These are phyloP conservation scores for Hydropotes inermis DNA, from an alignment of 2,113 vertebrate genomes.

Conservation along the genomic window DNA sequence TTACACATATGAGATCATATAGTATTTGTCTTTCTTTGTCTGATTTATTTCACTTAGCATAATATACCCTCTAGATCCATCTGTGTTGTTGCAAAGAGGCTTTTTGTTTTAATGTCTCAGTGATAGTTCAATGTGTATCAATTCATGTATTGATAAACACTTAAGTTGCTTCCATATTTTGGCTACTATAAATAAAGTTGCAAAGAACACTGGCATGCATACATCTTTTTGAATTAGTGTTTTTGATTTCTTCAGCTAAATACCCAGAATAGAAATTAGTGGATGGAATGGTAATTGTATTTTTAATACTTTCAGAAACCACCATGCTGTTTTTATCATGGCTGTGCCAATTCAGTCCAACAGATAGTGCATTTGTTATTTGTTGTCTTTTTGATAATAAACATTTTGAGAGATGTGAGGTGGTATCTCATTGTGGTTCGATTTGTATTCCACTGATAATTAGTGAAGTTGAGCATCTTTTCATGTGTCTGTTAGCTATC, in stretches of 20 bases:
- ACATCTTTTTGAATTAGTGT: neutral
- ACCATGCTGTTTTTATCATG: fast-evolving
- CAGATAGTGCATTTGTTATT: neutral
- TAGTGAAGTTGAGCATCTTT: neutral
- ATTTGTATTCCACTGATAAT: neutral
- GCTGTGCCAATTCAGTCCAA: neutral
- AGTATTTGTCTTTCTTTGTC: neutral
- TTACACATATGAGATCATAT: neutral
- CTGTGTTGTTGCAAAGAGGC: neutral
- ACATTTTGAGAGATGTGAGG: neutral
- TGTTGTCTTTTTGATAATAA: neutral
- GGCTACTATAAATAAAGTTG: neutral
- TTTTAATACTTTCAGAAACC: neutral
- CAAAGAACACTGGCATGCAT: neutral
- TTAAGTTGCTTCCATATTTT: neutral
- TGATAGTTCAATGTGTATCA: neutral
- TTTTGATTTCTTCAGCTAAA: neutral
- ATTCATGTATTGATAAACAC: neutral
- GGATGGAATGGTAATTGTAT: neutral
- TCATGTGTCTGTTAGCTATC: neutral
- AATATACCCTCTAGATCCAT: neutral
- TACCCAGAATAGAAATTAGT: too few relatives aligned
- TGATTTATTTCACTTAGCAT: neutral
- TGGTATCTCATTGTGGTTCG: neutral
- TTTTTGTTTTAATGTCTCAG: neutral